Evolutionary conservation across 2,113 vertebrate genomes (phyloP), one percentile per base, ranked within the genome.

Genomic region (Archilochus colubris): DNA sequence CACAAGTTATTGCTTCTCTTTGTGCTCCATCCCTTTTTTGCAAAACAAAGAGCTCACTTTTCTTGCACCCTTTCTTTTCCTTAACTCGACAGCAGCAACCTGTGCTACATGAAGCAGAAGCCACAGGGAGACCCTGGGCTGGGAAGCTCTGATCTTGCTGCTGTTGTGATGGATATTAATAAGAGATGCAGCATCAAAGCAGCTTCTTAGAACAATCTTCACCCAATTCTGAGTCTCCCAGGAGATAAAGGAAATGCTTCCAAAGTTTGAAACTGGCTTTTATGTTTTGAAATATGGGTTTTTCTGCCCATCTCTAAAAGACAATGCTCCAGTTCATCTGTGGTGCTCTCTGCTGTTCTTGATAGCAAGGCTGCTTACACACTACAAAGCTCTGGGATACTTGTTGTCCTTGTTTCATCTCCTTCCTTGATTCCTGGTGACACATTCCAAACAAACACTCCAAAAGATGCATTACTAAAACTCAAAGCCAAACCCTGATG

Each of bases 1-100:
- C 38, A 74, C 33, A 82, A 80, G 48, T 83, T 86, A 91, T 58
- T 95, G 68, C 85, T 93, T 80, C 72, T 78, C 82, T 94, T 77
- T 91, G 82, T 80, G 59, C 63, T 89, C 78, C 64, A 82, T 38
- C 19, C 68, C 51, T 33, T 66, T 82, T 89, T 14, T 80, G 46
- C 63, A 87, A 91, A 92, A 89, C 59, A 91, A 87, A 87, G 81
- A 87, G 20, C 9, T 19, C 27, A 18, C 73, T 91, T 85, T 68
- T 63, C 59, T 55, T 76, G n/a, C 46, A 66, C 30, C 31, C 58
- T 38, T 75, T 78, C 51, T 87, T 66, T 31, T 31, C 67, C 46
- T 38, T 66, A 63, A n/a, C 33, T 28, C 63, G n/a, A 31, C 2
- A 79, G 84, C 22, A 79, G 33, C 6, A 68, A 43, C 16, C 50